A percentile compares a stretch with the other conserved stretches of the same genome.
Conservation (phyloP, 2,797 vertebrate genomes). For the Spinus olivaceus region DNA sequence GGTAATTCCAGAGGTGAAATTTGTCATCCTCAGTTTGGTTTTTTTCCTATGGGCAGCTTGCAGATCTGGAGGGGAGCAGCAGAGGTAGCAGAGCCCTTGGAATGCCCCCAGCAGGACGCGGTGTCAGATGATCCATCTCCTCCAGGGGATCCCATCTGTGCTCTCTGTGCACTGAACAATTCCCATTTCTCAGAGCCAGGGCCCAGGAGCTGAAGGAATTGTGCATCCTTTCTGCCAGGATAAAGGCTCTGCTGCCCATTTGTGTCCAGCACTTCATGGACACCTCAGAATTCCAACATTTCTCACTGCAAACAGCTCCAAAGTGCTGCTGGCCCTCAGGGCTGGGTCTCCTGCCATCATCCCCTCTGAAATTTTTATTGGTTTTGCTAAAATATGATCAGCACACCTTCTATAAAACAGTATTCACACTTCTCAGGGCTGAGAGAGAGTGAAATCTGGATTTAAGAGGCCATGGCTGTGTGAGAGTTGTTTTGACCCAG, state of each 20-base stretch:
- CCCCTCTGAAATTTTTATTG: not conserved
- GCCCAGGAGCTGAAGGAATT: not conserved
- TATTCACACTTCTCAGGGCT: not conserved
- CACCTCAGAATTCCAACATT: not conserved
- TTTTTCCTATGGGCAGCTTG: not conserved
- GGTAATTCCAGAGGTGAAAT: not conserved
- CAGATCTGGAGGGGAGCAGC: not conserved
- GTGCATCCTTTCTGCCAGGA: not conserved
- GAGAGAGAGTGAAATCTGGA: fast-evolving
- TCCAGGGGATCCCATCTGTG: not conserved
- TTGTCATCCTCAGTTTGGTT: fast-evolving
- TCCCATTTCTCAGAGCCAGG: not conserved
- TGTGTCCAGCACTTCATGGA: not conserved
- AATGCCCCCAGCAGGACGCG: not conserved
- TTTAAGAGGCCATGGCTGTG: not conserved
- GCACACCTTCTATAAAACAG: fast-evolving
- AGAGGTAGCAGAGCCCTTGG: not conserved
- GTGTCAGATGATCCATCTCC: not conserved
- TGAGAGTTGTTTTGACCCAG: not conserved
- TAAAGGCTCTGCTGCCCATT: not conserved
- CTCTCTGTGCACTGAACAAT: not conserved
- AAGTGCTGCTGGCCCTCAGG: not conserved
- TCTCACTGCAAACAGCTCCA: not conserved
- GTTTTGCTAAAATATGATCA: not conserved
- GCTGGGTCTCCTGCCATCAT: not conserved